phyloP scores from a whole-genome alignment of 1,140 invertebrate species.

The Stegodyphus dumicola region DNA sequence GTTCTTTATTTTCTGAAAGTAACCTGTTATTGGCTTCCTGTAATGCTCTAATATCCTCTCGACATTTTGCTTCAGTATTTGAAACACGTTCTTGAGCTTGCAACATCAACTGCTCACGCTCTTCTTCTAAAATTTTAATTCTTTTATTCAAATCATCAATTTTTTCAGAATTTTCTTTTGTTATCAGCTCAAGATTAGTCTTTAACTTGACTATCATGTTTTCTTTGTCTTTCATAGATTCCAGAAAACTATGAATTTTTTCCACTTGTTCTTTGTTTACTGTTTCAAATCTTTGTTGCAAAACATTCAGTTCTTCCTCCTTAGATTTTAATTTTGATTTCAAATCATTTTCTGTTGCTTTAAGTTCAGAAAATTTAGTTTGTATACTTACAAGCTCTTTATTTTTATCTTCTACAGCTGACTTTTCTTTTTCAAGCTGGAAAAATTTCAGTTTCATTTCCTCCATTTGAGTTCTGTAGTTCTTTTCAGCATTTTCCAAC shows the following conservation, averaged over 20 bases:
- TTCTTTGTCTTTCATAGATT: slow-evolving; percentile 54
- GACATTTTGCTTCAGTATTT: slow-evolving; percentile 39
- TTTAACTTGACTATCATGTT: slow-evolving; percentile 42
- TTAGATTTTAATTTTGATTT: slow-evolving; percentile 51
- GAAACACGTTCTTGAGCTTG: slow-evolving; percentile 51
- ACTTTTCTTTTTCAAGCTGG: slow-evolving; percentile 20
- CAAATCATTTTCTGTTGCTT: slow-evolving; percentile 27
- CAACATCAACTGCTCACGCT: slow-evolving; percentile 40
- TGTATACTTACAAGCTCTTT: slow-evolving; percentile 12
- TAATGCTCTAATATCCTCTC: slow-evolving; percentile 34
- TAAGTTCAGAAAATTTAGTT: slow-evolving; percentile 9
- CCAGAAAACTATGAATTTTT: slow-evolving; percentile 37
- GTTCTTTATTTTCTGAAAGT: slow-evolving; percentile 22
- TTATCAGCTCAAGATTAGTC: slow-evolving; percentile 2
- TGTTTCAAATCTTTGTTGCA: slow-evolving; percentile 19
- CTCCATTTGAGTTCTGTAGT: slow-evolving; percentile 33
- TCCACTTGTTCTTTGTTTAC: slow-evolving; percentile 21
- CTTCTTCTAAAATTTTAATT: slow-evolving; percentile 25
- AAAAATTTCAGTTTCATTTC: slow-evolving; percentile 23
- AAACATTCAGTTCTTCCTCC: slow-evolving; percentile 29
- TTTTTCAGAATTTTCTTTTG: slow-evolving; percentile 34
- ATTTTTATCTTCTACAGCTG: slow-evolving; percentile 4
- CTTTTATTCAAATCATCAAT: slow-evolving; percentile 30
- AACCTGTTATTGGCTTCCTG: slow-evolving; percentile 33
- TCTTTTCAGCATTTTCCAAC: slow-evolving; percentile 49